A percentile compares a stretch with the other conserved stretches of the same genome.
Evolutionary conservation across 1,140 invertebrate genomes (phyloP).

Genomic region (Anastrepha ludens): DNA sequence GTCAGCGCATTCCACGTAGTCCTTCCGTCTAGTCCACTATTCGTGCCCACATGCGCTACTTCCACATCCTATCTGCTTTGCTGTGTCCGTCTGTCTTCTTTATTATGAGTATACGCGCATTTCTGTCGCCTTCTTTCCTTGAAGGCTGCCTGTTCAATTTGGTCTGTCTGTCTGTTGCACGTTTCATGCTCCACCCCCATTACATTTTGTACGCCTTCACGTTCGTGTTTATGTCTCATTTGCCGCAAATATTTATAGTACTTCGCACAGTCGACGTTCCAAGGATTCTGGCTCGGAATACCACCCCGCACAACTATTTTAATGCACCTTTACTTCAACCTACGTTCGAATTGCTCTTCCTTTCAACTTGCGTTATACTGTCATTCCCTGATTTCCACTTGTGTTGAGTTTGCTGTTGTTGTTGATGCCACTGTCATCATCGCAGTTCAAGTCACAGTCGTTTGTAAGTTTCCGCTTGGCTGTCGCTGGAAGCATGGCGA

Average conservation of each 20-base stretch:
- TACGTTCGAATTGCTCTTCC: conserved; percentile 1
- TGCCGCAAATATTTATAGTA: conserved; percentile 51
- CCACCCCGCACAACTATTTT: background rate
- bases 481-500: conserved; percentile 13
- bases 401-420: background rate
- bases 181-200: background rate
- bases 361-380: conserved; percentile 10
- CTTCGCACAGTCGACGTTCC: background rate
- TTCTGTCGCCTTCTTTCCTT: background rate
- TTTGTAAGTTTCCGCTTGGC: conserved; percentile 13
- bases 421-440: background rate
- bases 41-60: background rate
- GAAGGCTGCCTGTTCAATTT: background rate
- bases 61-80: background rate
- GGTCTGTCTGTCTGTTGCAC: background rate
- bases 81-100: no score
- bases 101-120: background rate
- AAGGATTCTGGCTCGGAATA: conserved; percentile 5
- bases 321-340: background rate
- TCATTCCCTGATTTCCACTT: conserved; percentile 11
- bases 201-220: background rate
- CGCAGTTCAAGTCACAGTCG: conserved; percentile 23
- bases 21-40: background rate
- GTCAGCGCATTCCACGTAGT: conserved; percentile 10
- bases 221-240: conserved; percentile 52